phyloP scores from a whole-genome alignment of 2,797 vertebrate genomes.

The Babyrousa celebensis region DNA sequence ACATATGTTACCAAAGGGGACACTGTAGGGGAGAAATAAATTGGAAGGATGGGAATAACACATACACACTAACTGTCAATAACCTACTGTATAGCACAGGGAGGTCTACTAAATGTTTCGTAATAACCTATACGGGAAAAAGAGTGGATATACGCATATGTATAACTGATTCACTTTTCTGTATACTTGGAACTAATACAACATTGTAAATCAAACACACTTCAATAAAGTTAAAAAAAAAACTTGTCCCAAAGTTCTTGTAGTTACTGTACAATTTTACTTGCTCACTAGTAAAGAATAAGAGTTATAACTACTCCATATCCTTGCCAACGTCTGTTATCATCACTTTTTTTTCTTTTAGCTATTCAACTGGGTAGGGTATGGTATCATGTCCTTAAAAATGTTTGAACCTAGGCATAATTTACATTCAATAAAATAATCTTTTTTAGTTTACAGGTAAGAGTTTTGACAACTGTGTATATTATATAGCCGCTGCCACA shows the following conservation, averaged over 20 bases:
- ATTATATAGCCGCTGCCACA: background rate
- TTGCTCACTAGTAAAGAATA: background rate
- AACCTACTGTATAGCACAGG: no score
- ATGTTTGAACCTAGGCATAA: slow-evolving; percentile 57
- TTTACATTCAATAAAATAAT: slow-evolving; percentile 9
- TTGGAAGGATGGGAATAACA: no score
- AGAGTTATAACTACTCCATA: background rate
- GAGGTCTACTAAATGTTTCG: no score
- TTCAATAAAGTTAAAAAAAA: background rate
- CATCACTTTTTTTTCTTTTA: background rate
- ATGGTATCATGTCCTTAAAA: slow-evolving; percentile 21
- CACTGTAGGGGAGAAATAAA: no score
- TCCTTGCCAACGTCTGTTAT: background rate
- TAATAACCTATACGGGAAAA: no score
- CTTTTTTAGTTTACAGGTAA: background rate
- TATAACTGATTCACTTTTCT: no score
- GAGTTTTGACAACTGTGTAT: slow-evolving; percentile 7
- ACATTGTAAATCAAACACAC: no score
- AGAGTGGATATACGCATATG: no score
- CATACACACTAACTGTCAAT: no score
- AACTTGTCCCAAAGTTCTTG: background rate
- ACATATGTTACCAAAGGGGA: no score
- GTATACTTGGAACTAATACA: no score
- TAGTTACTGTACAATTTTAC: background rate
- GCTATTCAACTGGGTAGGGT: background rate